Evolutionary conservation across 2,113 vertebrate genomes (phyloP).

Genomic region (Campylorhamphus procurvoides): DNA sequence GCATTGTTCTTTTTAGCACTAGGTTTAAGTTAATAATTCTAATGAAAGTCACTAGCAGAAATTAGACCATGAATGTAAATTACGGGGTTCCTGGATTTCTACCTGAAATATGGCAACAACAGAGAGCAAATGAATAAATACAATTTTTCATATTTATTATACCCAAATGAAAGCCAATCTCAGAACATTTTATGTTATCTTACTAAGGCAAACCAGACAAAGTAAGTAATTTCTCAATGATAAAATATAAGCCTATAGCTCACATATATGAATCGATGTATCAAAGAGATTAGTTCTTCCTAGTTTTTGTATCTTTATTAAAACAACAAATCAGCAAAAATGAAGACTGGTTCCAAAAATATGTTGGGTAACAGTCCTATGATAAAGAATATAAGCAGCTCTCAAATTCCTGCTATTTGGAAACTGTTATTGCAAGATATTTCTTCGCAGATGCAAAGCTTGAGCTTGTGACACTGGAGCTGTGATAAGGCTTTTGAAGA

Average conservation of each 20-base stretch:
- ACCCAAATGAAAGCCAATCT: not conserved
- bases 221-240: not conserved
- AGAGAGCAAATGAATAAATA: not conserved
- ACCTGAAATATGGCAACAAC: not conserved
- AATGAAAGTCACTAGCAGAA: not conserved
- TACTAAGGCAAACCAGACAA: not conserved
- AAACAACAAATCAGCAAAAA: not conserved
- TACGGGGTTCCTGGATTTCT: not conserved
- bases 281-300: not conserved
- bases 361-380: not conserved
- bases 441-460: not conserved
- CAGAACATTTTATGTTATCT: not conserved
- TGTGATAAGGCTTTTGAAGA: not conserved
- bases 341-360: not conserved
- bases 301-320: not conserved
- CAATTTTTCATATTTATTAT: not conserved
- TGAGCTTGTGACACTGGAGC: not conserved
- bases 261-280: not conserved
- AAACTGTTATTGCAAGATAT: not conserved
- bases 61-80: not conserved
- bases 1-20: accelerated
- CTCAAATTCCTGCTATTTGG: not conserved
- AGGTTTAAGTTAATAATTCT: not conserved
- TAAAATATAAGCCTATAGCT: not conserved
- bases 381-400: not conserved